phyloP scores from a whole-genome alignment of 2,113 vertebrate species.

The Dicrurus megarhynchus region DNA sequence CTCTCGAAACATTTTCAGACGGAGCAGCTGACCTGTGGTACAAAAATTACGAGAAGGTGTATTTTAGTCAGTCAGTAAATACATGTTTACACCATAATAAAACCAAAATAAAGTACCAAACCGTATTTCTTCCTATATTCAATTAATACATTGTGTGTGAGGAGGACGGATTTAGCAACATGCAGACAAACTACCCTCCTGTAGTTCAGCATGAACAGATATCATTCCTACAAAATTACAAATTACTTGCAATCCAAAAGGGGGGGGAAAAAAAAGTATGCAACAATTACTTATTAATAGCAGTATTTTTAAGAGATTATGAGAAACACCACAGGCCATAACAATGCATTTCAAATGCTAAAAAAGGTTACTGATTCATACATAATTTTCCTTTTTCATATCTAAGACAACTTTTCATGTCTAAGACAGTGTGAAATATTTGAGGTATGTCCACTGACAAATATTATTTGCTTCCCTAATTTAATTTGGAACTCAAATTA shows the following conservation, averaged over 20 bases:
- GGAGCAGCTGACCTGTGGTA: slow-evolving; percentile 88
- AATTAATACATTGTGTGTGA: not conserved
- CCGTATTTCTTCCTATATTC: not conserved
- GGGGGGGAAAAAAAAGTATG: accelerated
- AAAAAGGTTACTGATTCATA: not conserved
- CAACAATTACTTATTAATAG: not conserved
- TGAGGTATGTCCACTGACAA: not conserved
- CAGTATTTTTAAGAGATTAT: not conserved
- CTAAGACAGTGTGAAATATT: not conserved
- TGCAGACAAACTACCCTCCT: not conserved
- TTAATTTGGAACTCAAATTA: not conserved
- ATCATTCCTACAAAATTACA: not conserved
- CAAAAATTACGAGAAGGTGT: not conserved
- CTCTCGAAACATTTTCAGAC: slow-evolving; percentile 96
- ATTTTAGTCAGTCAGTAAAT: not conserved
- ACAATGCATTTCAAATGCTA: not conserved
- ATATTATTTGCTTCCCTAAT: not conserved
- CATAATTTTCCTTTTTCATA: not conserved
- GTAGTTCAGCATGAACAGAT: not conserved
- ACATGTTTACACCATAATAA: not conserved
- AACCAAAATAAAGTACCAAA: not conserved
- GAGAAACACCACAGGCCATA: not conserved
- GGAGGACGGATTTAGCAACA: not conserved
- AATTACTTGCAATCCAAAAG: not conserved
- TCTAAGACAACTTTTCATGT: not conserved